A percentile compares a stretch with the other conserved stretches of the same genome.
These are phyloP conservation scores for Drosophila anomelani DNA, from an alignment of 2,888 invertebrate species.

Conservation along the genomic window DNA sequence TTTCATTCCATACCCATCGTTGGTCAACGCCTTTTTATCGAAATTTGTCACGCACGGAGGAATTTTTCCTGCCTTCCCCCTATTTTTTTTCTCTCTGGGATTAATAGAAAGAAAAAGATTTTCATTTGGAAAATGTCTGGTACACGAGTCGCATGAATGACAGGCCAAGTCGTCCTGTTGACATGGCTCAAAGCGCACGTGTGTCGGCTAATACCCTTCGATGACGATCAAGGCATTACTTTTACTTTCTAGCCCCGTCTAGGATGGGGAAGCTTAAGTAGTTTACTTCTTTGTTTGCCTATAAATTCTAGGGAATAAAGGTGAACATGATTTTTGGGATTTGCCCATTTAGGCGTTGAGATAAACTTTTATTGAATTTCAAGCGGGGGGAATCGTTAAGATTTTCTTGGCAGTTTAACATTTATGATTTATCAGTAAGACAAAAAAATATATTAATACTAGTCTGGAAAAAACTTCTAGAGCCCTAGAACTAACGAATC, in stretches of 20 bases:
- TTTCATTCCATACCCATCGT: constrained; percentile 13
- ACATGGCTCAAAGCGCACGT: constrained; percentile 29
- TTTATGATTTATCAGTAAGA: not conserved
- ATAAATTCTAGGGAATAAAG: constrained; percentile 25
- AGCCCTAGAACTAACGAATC: not conserved
- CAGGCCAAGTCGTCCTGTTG: constrained; percentile 53
- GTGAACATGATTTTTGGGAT: constrained; percentile 27
- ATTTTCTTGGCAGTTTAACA: not conserved
- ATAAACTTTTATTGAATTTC: constrained; percentile 33
- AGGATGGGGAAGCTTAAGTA: constrained; percentile 28
- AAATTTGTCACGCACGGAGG: constrained; percentile 78
- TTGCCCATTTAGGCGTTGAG: constrained; percentile 37
- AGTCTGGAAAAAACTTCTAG: no score
- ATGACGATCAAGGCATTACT: constrained; percentile 69
- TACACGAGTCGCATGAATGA: constrained; percentile 82
- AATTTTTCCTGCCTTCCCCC: constrained; percentile 37
- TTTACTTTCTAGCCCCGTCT: constrained; percentile 59
- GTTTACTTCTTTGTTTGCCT: constrained; percentile 42
- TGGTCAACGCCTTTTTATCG: constrained; percentile 68
- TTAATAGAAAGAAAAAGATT: constrained; percentile 77
- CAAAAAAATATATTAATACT: no score
- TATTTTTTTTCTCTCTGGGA: constrained; percentile 45
- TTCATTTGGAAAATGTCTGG: constrained; percentile 79
- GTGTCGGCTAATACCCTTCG: constrained; percentile 67
- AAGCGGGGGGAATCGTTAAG: not conserved